Evolutionary conservation across 2,113 vertebrate species (phyloP), one percentile per base, ranked within the genome.

Genomic region (Hydrochoerus hydrochaeris): DNA sequence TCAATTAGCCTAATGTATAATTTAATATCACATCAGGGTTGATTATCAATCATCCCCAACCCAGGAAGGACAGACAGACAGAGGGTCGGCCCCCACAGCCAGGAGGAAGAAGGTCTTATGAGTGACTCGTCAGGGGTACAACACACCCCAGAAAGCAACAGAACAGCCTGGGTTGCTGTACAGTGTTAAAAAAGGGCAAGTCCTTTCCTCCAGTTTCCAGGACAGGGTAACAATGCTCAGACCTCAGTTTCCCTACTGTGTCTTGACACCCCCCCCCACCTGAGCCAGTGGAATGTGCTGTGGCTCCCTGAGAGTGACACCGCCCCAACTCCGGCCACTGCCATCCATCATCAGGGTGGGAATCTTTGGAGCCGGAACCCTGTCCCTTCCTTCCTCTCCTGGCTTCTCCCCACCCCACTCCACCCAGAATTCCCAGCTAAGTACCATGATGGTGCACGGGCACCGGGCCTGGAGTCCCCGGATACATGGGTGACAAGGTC

Each of bases 1-100:
- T 97, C 96, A 98, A 98, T 98, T 98, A 98, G 95, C 97, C 98
- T 98, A 98, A 98, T 98, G 98, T 98, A 98, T 98, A 98, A 98
- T 98, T 99, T 98, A 98, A 98, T 97, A 98, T 98, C 91, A 91
- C 97, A 98, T 98, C 93, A 94, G 95, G 97, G 93, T 95, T 98
- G 95, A 91, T 98, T 96, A 97, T 98, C 98, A 97, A 81, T 98
- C 98, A 98, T 98, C 94, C 95, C 83, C 92, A 95, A 87, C 80
- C 60, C 54, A 32, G 71, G 26, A 97, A 62, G 91, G 35, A n/a
- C 32, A 69, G 65, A 67, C 32, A 94, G 80, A 97, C n/a, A 65
- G 49, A 52, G 49, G 49, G 46, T 38, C 19, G 0, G 49, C 69
- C 75, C 24, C 35, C 60, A 94, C 10, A 96, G 38, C 41, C 13